Percentiles rank a stretch among this genome's conserved stretches.
These are phyloP conservation scores for Apaloderma vittatum DNA, from an alignment of 2,113 vertebrate species.

Conservation along the genomic window DNA sequence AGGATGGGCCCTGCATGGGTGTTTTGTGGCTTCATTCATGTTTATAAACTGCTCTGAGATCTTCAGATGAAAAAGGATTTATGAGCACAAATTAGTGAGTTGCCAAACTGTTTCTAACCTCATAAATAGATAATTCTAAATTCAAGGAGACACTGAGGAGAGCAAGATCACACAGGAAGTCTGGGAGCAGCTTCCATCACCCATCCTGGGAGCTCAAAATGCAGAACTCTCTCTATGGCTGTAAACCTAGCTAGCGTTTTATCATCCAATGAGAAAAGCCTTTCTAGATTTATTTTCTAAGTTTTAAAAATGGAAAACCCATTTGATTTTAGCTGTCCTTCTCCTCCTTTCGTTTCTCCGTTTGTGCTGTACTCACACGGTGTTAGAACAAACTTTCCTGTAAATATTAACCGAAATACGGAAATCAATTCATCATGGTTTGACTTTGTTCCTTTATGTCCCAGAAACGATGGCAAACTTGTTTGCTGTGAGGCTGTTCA, in stretches of 20 bases:
- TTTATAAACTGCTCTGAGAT: conserved; percentile 28
- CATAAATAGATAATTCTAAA: conserved; percentile 11
- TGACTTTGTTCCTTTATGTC: neutral
- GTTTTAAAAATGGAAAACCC: neutral
- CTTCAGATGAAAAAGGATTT: conserved; percentile 12
- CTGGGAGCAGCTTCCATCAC: neutral
- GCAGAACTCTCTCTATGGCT: neutral
- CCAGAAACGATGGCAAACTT: neutral
- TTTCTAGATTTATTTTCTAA: neutral
- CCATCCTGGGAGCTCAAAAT: neutral
- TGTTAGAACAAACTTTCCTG: neutral
- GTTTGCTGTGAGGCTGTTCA: neutral
- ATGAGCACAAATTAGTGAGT: neutral
- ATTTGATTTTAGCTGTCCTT: neutral
- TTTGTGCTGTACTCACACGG: accelerated
- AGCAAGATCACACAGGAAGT: neutral
- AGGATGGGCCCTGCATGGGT: neutral
- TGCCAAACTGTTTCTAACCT: conserved; percentile 32
- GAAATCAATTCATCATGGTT: neutral
- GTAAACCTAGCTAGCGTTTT: neutral
- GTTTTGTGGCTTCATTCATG: conserved; percentile 25
- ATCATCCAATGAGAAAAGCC: neutral
- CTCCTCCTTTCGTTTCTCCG: neutral
- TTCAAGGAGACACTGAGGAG: neutral
- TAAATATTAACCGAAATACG: neutral